A percentile compares a stretch with the other conserved stretches of the same genome.
phyloP scores from a whole-genome alignment of 2,113 vertebrate species.

The Morone saxatilis region DNA sequence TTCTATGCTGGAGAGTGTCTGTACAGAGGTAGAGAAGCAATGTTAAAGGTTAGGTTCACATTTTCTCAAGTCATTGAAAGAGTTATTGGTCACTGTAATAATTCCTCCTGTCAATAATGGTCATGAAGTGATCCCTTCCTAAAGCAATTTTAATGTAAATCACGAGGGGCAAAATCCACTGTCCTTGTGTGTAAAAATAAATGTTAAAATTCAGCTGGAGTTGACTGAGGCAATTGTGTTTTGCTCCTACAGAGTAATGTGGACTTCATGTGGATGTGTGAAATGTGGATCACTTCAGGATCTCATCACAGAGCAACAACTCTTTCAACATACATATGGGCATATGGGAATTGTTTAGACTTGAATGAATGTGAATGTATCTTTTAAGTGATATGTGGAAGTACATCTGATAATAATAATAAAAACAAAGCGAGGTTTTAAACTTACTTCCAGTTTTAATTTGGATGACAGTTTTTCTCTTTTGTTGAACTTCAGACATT shows the following conservation, averaged over 20 bases:
- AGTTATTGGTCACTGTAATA: not conserved
- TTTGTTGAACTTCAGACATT: conserved; percentile 86
- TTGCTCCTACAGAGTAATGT: not conserved
- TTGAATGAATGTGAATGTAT: too few relatives aligned
- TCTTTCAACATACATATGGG: too few relatives aligned
- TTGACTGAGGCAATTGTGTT: too few relatives aligned
- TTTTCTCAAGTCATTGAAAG: not conserved
- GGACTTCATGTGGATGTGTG: too few relatives aligned
- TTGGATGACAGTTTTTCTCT: conserved; percentile 61
- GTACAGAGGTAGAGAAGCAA: conserved; percentile 4
- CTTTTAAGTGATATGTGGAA: too few relatives aligned
- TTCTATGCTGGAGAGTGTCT: conserved; percentile 56
- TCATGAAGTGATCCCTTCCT: not conserved
- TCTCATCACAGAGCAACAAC: too few relatives aligned
- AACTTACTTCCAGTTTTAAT: conserved; percentile 82
- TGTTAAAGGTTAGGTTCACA: not conserved
- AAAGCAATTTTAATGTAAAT: not conserved
- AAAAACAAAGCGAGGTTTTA: not conserved
- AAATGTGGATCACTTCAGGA: too few relatives aligned
- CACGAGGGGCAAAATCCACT: too few relatives aligned
- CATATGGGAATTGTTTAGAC: too few relatives aligned
- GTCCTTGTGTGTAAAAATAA: too few relatives aligned
- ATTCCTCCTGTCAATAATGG: not conserved
- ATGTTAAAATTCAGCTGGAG: too few relatives aligned
- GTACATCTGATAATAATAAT: too few relatives aligned